A percentile compares a stretch with the other conserved stretches of the same genome.
These are phyloP conservation scores for Thalassophryne amazonica DNA, from an alignment of 2,797 vertebrate species.

Conservation along the genomic window DNA sequence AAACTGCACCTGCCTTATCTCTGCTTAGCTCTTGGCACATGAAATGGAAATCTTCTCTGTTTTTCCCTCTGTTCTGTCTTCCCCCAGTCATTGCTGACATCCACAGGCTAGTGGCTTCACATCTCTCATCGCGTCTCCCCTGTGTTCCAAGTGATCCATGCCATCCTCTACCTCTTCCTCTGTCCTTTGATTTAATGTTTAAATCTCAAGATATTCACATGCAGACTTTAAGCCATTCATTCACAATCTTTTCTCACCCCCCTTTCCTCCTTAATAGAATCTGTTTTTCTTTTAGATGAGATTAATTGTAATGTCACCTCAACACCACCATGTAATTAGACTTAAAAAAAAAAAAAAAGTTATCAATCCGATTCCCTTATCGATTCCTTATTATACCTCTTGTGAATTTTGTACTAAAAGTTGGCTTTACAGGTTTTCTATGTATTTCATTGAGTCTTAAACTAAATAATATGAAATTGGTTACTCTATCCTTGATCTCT, in stretches of 20 bases:
- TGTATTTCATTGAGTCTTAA: no score
- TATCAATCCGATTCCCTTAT: no score
- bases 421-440: no score
- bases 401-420: no score
- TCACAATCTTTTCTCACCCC: not conserved
- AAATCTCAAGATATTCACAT: not conserved
- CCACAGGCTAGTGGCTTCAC: not conserved
- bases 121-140: not conserved
- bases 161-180: not conserved
- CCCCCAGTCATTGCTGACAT: not conserved
- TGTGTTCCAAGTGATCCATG: not conserved
- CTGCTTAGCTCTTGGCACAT: not conserved
- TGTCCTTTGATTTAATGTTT: not conserved
- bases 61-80: not conserved
- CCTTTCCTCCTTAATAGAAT: not conserved
- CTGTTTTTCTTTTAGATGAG: not conserved
- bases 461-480: no score
- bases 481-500: no score
- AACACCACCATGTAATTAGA: not conserved
- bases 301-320: not conserved
- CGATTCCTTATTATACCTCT: no score
- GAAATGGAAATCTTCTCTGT: not conserved
- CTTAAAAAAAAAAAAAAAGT: no score
- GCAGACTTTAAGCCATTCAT: not conserved
- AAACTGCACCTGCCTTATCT: not conserved